Evolutionary conservation across 2,113 vertebrate genomes (phyloP).

Genomic region (Nesogale talazaci): DNA sequence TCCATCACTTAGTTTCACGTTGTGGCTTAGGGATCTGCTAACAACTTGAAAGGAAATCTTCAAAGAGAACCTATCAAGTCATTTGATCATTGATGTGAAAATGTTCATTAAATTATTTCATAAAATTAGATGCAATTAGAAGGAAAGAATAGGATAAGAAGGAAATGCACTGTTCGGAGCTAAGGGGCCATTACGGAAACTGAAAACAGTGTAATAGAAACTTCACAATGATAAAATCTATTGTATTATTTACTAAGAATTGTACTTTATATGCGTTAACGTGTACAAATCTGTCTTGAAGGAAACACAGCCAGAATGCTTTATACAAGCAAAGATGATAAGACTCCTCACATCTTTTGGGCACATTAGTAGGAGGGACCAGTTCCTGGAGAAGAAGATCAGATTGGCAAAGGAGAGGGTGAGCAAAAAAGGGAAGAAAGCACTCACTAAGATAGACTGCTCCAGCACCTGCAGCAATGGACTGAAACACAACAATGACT

Average conservation of each 20-base stretch:
- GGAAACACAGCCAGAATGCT: no score
- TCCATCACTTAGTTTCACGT: background rate
- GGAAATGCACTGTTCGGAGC: background rate
- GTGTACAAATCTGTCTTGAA: background rate
- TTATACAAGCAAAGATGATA: no score
- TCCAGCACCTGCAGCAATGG: no score
- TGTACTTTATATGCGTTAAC: background rate
- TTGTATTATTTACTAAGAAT: background rate
- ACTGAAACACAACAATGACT: no score
- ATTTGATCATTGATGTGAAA: background rate
- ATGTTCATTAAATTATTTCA: background rate
- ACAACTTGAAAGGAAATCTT: constrained; percentile 6
- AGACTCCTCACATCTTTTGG: no score
- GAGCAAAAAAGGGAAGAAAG: no score
- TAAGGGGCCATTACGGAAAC: background rate
- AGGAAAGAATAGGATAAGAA: background rate
- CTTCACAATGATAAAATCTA: no score
- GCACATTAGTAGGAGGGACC: no score
- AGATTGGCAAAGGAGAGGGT: no score
- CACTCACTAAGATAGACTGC: no score
- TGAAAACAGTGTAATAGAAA: background rate
- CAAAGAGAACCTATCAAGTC: background rate
- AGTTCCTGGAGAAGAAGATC: no score
- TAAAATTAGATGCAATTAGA: background rate
- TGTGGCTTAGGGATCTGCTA: background rate